Base-by-base conservation (phyloP, 2,888 invertebrate genomes). In the Galerucella calmariensis region DNA sequence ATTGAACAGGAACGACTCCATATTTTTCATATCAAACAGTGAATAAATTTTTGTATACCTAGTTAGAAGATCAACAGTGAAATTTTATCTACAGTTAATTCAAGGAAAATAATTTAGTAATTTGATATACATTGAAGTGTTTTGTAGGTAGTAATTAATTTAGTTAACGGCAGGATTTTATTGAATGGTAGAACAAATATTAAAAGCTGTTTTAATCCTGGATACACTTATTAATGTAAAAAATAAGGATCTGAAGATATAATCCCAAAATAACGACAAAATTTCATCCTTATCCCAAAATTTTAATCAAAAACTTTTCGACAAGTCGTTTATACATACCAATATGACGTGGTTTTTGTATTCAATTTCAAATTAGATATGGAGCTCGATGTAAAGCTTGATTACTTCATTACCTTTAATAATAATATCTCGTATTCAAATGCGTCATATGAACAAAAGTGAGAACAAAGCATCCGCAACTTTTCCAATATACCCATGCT, bases 1-100 rank as follows among this genome's bases (percentile, higher is more conserved):
- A 67, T 56, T 56, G 16, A 48, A 58, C 63, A 67, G 56, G 35
- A 67, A 71, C 62, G 44, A 20, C n/a, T 67, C 20, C 51, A 44
- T 35, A 67, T 61, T 67, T 67, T 73, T 71, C 44, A 20, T 65
- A 44, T 65, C 12, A 14, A 61, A 61, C 20, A 20, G 20, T 1
- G 20, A 20, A 20, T 20, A 20, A 20, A 20, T 0, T 20, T 20
- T 20, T 20, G 20, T 20, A 20, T 20, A n/a, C n/a, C n/a, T n/a
- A 20, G 20, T 20, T 20, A 20, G n/a, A 6, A 56, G 56, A 9
- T 20, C 9, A 56, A 16, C n/a, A 56, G 6, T 12, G 35, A n/a
- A 35, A 6, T 35, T 5, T 35, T 5, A 35, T 5, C 35, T 35
- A 35, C 35, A 35, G 35, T 35, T 35, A 5, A 35, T 35, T 35